Conservation (phyloP, 2,797 vertebrate genomes). For the Phrynocephalus forsythii region DNA sequence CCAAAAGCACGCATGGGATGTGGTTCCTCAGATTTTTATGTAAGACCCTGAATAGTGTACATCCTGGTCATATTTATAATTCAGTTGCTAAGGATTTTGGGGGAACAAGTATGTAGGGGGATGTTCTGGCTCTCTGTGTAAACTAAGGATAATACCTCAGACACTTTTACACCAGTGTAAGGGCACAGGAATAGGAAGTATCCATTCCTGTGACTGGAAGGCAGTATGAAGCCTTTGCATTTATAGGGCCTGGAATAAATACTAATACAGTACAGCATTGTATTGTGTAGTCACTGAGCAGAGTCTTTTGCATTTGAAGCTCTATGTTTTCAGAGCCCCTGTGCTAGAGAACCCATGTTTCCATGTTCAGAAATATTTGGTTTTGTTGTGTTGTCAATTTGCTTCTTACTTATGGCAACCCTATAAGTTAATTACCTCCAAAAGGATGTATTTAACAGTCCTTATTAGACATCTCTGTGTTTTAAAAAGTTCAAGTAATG, state of each 20-base stretch:
- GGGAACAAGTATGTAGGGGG: too few relatives aligned
- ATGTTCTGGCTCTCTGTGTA: too few relatives aligned
- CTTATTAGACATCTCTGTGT: not conserved
- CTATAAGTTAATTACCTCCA: too few relatives aligned
- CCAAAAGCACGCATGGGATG: not conserved
- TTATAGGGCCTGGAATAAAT: not conserved
- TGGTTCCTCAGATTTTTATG: not conserved
- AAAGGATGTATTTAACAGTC: too few relatives aligned
- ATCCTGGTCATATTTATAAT: not conserved
- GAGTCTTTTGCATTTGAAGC: not conserved
- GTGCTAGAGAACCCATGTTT: not conserved
- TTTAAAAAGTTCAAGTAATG: not conserved
- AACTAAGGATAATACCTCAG: not conserved
- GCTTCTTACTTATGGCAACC: too few relatives aligned
- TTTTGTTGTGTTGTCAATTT: too few relatives aligned
- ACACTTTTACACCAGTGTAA: not conserved
- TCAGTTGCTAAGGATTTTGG: not conserved
- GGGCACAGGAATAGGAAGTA: not conserved
- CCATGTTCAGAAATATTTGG: not conserved
- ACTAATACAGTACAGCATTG: not conserved
- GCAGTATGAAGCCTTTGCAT: not conserved
- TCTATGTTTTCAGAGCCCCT: not conserved
- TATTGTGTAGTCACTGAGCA: not conserved
- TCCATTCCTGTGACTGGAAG: not conserved
- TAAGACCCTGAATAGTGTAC: not conserved